Base-by-base conservation (phyloP, 2,113 vertebrate genomes). In the Urocolius indicus region DNA sequence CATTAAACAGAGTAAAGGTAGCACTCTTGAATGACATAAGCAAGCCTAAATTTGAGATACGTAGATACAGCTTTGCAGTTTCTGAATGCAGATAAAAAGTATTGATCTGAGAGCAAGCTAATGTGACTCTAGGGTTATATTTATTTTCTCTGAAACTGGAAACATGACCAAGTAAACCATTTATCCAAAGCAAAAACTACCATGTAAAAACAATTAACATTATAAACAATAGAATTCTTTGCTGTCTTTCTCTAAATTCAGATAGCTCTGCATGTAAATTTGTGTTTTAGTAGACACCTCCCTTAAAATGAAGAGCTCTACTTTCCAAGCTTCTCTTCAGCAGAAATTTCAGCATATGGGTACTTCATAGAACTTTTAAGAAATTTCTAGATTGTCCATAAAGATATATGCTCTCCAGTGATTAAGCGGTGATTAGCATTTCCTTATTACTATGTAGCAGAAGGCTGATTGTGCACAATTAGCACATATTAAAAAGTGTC, bases 201-300 rank as follows among this genome's bases (percentile, higher is more conserved):
- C 16, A 58, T 52, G 20, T 32, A 45, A 73, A 95, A 80, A 45
- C 45, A 51, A 32, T 71, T 36, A 63, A 22, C 36, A 73, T 77
- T 74, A 90, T 74, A 49, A 75, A 83, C 55, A 87, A 34, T 16
- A 49, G 24, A 52, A 41, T 49, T 59, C 5, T 86, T 81, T 45
- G 11, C 45, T 87, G 16, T 38, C 62, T 49, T 84, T 87, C 20
- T 59, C 30, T 29, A 81, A 48, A 30, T 77, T 94, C 59, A 73
- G 48, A 48, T 76, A 89, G 14, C 5, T 74, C 26, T 54, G 51
- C 22, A 29, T 80, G 41, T 82, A 63, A 63, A 63, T 90, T 96
- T 94, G 12, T 43, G 80, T 89, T 97, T 95, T 68, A 95, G 83
- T 94, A 73, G 55, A 76, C 84, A 22, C 48, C 14, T 87, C 38